These are phyloP conservation scores for Nemurella pictetii DNA, from an alignment of 2,888 invertebrate genomes.

Conservation along the genomic window DNA sequence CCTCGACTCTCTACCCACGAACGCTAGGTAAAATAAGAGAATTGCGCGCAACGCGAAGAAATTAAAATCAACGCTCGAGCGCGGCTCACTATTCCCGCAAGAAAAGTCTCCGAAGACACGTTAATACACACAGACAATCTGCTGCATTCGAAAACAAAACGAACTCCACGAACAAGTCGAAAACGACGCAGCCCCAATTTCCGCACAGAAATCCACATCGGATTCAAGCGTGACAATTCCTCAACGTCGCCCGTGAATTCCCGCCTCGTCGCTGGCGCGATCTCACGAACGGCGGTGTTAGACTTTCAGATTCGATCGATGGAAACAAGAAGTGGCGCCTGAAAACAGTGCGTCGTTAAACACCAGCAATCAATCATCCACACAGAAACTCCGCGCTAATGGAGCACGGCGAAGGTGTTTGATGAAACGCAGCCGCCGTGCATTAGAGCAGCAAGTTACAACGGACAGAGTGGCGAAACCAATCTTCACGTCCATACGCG, in stretches of 20 bases:
- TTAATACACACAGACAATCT: background rate
- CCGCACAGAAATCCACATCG: background rate
- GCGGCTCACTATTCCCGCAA: background rate
- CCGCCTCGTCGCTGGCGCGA: too few relatives aligned
- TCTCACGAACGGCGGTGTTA: background rate
- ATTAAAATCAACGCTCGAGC: background rate
- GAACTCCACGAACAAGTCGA: too few relatives aligned
- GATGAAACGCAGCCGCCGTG: background rate
- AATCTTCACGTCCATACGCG: background rate
- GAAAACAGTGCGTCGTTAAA: too few relatives aligned
- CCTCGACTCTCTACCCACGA: too few relatives aligned
- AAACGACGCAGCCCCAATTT: too few relatives aligned
- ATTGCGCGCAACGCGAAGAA: background rate
- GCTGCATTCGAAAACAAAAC: background rate
- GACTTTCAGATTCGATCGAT: constrained; percentile 14
- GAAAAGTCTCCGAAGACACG: background rate
- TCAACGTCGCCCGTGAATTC: too few relatives aligned
- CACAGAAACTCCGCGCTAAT: too few relatives aligned
- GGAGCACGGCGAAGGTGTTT: background rate
- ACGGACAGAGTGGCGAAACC: background rate
- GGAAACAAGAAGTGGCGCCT: background rate
- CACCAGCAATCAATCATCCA: too few relatives aligned
- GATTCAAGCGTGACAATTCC: too few relatives aligned
- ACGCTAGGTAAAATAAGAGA: background rate
- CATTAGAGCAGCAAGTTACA: background rate